These are phyloP conservation scores for Lates calcarifer DNA, from an alignment of 2,113 vertebrate genomes.

Conservation along the genomic window DNA sequence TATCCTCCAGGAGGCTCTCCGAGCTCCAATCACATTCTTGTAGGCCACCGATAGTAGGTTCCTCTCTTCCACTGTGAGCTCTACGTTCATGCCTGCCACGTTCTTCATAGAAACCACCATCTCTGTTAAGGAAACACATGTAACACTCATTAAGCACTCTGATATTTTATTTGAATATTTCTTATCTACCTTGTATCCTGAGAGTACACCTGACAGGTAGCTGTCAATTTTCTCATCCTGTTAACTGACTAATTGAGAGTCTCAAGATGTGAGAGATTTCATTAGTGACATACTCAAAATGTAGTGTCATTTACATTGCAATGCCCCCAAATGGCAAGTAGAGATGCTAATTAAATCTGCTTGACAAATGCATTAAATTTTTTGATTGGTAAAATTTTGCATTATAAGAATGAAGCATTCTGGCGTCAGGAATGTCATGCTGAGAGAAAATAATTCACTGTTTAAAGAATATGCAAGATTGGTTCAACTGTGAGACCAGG, in stretches of 20 bases:
- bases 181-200: not conserved
- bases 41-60: conserved; percentile 98
- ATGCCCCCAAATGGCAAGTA: not conserved
- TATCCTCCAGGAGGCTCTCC: conserved; percentile 99
- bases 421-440: not conserved
- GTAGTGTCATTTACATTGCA: not conserved
- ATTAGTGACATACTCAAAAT: not conserved
- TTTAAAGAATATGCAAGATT: not conserved
- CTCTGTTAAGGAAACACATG: conserved; percentile 84
- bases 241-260: not conserved
- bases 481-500: conserved; percentile 2
- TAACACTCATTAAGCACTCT: not conserved
- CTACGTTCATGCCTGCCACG: conserved; percentile 95
- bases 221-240: not conserved
- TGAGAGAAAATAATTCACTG: not conserved
- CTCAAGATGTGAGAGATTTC: not conserved
- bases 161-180: not conserved
- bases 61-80: conserved; percentile 97
- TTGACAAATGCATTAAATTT: not conserved
- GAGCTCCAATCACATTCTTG: conserved; percentile 98
- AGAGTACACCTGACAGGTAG: not conserved
- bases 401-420: conserved; percentile 4
- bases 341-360: not conserved
- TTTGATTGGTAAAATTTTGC: not conserved
- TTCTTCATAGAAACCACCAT: conserved; percentile 99